Evolutionary conservation across 1,140 invertebrate species (phyloP).

Genomic region (Diachasma alloeum): DNA sequence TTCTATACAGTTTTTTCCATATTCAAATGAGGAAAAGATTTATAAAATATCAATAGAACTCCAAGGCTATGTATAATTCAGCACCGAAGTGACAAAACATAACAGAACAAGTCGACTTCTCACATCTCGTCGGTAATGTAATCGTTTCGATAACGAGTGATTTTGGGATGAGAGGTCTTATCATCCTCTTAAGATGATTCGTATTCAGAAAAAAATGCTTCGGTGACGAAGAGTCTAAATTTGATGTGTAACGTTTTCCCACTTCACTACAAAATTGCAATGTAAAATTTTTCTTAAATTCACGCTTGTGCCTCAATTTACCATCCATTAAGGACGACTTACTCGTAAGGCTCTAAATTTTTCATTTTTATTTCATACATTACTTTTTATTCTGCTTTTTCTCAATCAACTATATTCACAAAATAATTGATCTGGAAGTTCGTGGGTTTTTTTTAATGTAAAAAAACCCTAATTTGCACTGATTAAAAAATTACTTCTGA

Average conservation of each 20-base stretch:
- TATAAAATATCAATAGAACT: conserved; percentile 18
- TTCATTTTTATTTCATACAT: background rate
- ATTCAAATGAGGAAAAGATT: background rate
- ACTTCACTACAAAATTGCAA: background rate
- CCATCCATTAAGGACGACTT: no score
- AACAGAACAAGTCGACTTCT: no score
- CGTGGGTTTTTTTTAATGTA: background rate
- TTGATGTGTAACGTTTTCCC: background rate
- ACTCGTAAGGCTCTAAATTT: background rate
- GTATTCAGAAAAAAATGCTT: background rate
- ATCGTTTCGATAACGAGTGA: no score
- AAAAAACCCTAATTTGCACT: background rate
- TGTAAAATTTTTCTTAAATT: background rate
- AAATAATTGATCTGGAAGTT: conserved; percentile 24
- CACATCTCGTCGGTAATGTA: no score
- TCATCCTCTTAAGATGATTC: background rate
- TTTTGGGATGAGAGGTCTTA: no score
- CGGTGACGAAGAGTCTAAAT: background rate
- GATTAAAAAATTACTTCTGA: conserved; percentile 16
- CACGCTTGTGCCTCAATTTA: background rate
- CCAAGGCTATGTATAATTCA: background rate
- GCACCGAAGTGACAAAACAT: no score
- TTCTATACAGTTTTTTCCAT: background rate
- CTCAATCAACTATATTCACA: conserved; percentile 7
- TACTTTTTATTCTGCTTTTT: background rate